A percentile compares a stretch with the other conserved stretches of the same genome.
phyloP scores from a whole-genome alignment of 2,113 vertebrate species.

The Acanthochromis polyacanthus region DNA sequence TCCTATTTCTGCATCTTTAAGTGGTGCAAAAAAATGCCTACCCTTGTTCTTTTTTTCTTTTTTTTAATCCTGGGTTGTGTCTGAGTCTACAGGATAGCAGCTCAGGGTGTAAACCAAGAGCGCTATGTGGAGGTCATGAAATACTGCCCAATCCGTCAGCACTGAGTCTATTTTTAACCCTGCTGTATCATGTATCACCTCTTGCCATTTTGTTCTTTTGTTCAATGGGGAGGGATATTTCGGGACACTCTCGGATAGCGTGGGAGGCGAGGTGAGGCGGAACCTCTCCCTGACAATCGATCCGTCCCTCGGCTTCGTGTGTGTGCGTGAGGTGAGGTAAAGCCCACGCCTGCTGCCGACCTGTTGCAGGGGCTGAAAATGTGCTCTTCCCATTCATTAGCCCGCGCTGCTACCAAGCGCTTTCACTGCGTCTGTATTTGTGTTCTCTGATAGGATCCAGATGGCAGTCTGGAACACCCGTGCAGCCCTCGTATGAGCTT shows the following conservation, averaged over 20 bases:
- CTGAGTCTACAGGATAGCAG: constrained; percentile 4
- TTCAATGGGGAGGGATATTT: constrained; percentile 63
- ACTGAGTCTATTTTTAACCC: constrained; percentile 83
- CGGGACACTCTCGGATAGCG: constrained; percentile 59
- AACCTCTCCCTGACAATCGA: constrained; percentile 41
- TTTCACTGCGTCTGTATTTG: constrained; percentile 65
- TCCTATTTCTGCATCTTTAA: constrained; percentile 12
- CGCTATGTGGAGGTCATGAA: constrained; percentile 61
- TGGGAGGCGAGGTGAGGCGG: constrained; percentile 45
- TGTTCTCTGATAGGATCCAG: constrained; percentile 90
- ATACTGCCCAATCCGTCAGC: constrained; percentile 72
- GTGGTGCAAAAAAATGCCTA: neutral
- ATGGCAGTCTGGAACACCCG: constrained; percentile 90
- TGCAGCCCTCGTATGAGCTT: constrained; percentile 84
- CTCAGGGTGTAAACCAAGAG: constrained; percentile 74
- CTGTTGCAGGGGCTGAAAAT: constrained; percentile 39
- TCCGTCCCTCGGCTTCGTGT: constrained; percentile 10
- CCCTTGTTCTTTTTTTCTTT: neutral
- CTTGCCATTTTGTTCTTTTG: constrained; percentile 69
- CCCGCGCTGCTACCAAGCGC: constrained; percentile 25
- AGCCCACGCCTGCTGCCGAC: constrained; percentile 33
- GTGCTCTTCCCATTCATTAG: constrained; percentile 53
- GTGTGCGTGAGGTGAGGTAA: constrained; percentile 26
- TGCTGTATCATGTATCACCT: constrained; percentile 74
- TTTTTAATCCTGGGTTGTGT: neutral